These are phyloP conservation scores for Eupleurogrammus muticus DNA, from an alignment of 2,797 vertebrate species.

Conservation along the genomic window DNA sequence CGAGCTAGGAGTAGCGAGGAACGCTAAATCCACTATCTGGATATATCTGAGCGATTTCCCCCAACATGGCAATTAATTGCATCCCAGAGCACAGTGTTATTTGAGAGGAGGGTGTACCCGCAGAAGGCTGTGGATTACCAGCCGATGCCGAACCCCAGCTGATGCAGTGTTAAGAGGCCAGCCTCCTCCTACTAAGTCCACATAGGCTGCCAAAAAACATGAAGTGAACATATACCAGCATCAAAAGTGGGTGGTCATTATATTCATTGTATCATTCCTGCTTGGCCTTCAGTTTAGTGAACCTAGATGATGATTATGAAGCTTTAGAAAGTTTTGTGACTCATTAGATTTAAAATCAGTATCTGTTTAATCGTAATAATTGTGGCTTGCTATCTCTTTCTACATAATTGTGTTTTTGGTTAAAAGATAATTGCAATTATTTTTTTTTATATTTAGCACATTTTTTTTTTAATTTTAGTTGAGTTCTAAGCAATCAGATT, in stretches of 20 bases:
- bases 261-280: slow-evolving; percentile 28
- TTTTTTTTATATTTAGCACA: background rate
- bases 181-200: slow-evolving; percentile 52
- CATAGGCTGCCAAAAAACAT: slow-evolving; percentile 60
- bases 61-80: slow-evolving; percentile 86
- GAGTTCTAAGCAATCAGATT: background rate
- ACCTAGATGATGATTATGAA: slow-evolving; percentile 19
- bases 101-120: slow-evolving; percentile 77
- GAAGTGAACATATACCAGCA: slow-evolving; percentile 38
- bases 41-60: slow-evolving; percentile 83
- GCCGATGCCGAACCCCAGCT: slow-evolving; percentile 73
- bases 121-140: slow-evolving; percentile 78
- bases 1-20: slow-evolving; percentile 77
- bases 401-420: too few relatives aligned
- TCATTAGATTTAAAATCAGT: slow-evolving; percentile 17
- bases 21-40: slow-evolving; percentile 84
- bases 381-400: background rate
- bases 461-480: background rate
- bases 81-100: slow-evolving; percentile 83
- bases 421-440: background rate
- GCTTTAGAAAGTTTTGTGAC: slow-evolving; percentile 13
- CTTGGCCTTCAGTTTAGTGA: slow-evolving; percentile 18
- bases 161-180: slow-evolving; percentile 67
- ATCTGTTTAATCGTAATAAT: background rate
- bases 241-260: slow-evolving; percentile 53